Evolutionary conservation across 2,888 invertebrate species (phyloP), one percentile per base, ranked within the genome.

Genomic region (Fragum whitleyi): DNA sequence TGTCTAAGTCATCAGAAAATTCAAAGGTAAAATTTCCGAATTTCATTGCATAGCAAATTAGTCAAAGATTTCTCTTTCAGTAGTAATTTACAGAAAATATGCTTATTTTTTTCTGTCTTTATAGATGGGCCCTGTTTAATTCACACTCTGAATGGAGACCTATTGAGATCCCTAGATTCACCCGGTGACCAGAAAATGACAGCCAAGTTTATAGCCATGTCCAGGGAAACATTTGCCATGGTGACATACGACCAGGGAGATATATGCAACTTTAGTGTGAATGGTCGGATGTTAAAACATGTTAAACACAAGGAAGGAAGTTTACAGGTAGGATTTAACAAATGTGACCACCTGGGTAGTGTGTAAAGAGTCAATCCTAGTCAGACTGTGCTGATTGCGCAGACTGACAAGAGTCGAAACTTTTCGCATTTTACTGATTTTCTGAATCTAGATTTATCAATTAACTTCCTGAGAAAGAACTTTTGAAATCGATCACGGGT

Each of bases 141-240:
- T 78, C 99, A 99, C 95, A 99, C 99, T 79, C 98, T 99, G 23
- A 97, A 98, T 94, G 99, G 99, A 62, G 99, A 99, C 94, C 95
- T 99, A 67, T 95, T 99, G 88, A 96, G 99, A 88, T 97, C 98
- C n/a, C 95, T 99, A 84, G 97, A 97, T 88, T 96, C 97, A 14
- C 97, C 97, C 2, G 86, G 91, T 14, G 85, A 85, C n/a, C 85
- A 87, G 76, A 65, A 21, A n/a, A 2, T 95, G 95, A 59, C 98
- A 97, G 68, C 98, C 97, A 47, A 97, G 93, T 96, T 98, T 93
- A 97, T 98, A 83, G 97, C 97, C 16, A 96, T 99, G 96, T 98
- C 98, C 6, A 95, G 99, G 23, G 99, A 99, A 95, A 99, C 99
- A 57, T 97, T 98, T 84, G 96, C 99, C 72, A 97, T 99, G 53